phyloP scores from a whole-genome alignment of 2,113 vertebrate genomes.

The Bos taurus region DNA sequence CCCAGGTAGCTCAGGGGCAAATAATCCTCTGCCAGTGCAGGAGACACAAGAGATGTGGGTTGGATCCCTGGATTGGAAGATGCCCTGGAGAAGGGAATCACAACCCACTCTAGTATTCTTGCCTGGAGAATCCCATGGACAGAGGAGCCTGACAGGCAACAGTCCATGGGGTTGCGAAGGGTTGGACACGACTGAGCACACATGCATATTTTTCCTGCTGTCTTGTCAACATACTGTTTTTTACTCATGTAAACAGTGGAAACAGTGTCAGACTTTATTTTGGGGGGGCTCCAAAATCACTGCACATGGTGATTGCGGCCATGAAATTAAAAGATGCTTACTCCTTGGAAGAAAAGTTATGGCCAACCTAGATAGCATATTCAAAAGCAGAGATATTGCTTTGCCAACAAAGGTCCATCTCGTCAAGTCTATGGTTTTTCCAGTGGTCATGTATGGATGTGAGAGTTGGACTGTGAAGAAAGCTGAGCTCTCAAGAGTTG shows the following conservation, averaged over 20 bases:
- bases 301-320: too few relatives aligned
- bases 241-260: too few relatives aligned
- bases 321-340: too few relatives aligned
- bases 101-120: neutral
- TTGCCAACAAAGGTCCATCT: too few relatives aligned
- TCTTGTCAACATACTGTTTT: neutral
- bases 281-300: too few relatives aligned
- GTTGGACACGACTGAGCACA: neutral
- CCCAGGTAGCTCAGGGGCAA: neutral
- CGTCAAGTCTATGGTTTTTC: too few relatives aligned
- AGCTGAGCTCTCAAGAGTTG: accelerated
- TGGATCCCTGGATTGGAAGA: neutral
- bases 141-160: neutral
- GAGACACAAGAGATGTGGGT: neutral
- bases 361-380: too few relatives aligned
- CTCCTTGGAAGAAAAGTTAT: too few relatives aligned
- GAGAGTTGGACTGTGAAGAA: too few relatives aligned
- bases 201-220: neutral
- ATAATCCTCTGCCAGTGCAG: neutral
- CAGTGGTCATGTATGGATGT: too few relatives aligned
- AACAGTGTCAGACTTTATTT: too few relatives aligned
- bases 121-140: neutral
- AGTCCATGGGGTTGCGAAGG: neutral
- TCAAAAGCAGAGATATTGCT: too few relatives aligned
- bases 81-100: neutral